phyloP scores from a whole-genome alignment of 2,113 vertebrate genomes.

The Dendropsophus ebraccatus region DNA sequence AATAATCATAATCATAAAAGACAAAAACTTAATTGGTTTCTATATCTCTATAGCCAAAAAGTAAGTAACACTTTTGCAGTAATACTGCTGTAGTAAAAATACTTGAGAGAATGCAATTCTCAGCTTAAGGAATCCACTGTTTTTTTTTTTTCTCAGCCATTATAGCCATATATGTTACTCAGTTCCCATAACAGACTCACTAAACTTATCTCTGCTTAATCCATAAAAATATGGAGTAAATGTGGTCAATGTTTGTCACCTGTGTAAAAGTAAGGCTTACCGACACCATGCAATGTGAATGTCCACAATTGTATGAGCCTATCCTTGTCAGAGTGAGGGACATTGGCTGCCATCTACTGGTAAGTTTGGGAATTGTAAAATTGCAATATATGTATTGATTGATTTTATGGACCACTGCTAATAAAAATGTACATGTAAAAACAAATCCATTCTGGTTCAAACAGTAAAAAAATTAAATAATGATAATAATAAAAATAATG shows the following conservation, averaged over 20 bases:
- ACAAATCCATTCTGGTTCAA: too few species aligned
- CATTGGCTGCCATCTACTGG: constrained; percentile 4
- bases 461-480: too few species aligned
- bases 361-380: neutral
- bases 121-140: constrained; percentile 13
- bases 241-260: neutral
- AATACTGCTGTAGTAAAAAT: constrained; percentile 68
- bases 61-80: constrained; percentile 69
- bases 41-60: constrained; percentile 71
- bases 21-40: constrained; percentile 67
- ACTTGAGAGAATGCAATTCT: constrained; percentile 65
- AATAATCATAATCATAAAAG: constrained; percentile 57
- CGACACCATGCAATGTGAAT: neutral
- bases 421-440: neutral
- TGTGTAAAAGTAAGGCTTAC: constrained; percentile 28
- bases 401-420: neutral
- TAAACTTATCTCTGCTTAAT: neutral
- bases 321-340: neutral
- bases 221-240: neutral
- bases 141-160: neutral
- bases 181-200: neutral
- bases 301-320: neutral
- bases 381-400: neutral
- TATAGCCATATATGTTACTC: neutral
- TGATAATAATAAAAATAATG: too few species aligned